These are phyloP conservation scores for Drosophila paulistorum DNA, from an alignment of 1,140 invertebrate species.

Conservation along the genomic window DNA sequence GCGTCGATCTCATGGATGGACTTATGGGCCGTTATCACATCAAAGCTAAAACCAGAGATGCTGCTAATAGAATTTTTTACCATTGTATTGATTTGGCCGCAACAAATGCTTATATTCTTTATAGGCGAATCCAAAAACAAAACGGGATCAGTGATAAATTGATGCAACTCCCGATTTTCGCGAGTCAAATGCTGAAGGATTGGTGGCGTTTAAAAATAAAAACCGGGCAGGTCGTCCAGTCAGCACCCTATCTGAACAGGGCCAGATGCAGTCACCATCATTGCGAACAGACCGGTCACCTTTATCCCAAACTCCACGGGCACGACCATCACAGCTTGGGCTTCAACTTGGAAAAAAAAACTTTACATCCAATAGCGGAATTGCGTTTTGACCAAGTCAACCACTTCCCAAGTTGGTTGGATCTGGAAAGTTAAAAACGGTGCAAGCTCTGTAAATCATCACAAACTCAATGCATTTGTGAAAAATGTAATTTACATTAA, in stretches of 20 bases:
- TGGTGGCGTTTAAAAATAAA: neutral
- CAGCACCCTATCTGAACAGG: too few species aligned
- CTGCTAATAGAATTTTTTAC: too few species aligned
- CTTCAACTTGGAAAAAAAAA: neutral
- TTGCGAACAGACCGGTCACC: neutral
- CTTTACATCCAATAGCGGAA: neutral
- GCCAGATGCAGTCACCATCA: neutral
- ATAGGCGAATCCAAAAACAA: constrained; percentile 8
- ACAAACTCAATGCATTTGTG: too few species aligned
- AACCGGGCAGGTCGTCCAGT: too few species aligned
- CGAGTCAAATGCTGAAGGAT: neutral
- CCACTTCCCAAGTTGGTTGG: too few species aligned
- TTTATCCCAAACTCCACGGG: neutral
- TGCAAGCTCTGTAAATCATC: too few species aligned
- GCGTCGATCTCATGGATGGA: too few species aligned
- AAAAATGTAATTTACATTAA: too few species aligned
- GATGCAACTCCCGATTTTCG: neutral
- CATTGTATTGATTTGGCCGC: constrained; percentile 71
- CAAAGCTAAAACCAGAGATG: too few species aligned
- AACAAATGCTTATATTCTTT: constrained; percentile 17
- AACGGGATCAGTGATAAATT: neutral
- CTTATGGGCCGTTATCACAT: too few species aligned
- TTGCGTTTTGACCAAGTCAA: neutral
- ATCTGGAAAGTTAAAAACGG: too few species aligned
- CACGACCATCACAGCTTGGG: constrained; percentile 2